Evolutionary conservation across 2,888 invertebrate genomes (phyloP).

Genomic region (Chaetogeoica ovagalla): DNA sequence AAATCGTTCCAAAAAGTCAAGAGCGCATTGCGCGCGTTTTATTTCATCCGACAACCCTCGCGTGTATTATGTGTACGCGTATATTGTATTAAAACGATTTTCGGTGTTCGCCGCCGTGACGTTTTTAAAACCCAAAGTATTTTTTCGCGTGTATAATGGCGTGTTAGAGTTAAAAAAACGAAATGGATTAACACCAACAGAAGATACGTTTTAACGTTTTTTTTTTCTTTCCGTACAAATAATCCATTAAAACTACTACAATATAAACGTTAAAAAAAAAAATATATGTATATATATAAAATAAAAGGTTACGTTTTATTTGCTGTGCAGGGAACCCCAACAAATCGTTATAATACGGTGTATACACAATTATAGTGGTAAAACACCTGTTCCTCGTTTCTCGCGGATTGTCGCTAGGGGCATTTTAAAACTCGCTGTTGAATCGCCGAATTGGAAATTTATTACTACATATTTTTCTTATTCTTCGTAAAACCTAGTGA

Average conservation of each 20-base stretch:
- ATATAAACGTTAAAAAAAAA: neutral
- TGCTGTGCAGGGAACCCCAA: neutral
- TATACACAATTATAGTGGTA: neutral
- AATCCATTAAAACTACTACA: neutral
- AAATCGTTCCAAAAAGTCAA: no score
- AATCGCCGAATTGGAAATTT: neutral
- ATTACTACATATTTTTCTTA: neutral
- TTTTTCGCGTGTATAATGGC: constrained; percentile 22
- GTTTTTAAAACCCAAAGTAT: constrained; percentile 3
- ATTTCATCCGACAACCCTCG: neutral
- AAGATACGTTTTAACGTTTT: constrained; percentile 3
- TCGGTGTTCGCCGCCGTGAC: neutral
- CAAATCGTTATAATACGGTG: neutral
- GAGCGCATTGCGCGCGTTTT: neutral
- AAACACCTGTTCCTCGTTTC: neutral
- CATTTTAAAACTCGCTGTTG: neutral
- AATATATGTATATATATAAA: neutral
- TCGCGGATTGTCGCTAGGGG: neutral
- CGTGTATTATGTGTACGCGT: neutral
- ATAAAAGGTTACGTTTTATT: constrained; percentile 2
- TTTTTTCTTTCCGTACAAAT: neutral
- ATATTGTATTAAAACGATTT: constrained; percentile 7
- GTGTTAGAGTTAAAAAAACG: neutral
- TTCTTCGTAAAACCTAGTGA: neutral
- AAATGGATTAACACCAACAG: neutral